Evolutionary conservation across 2,113 vertebrate species (phyloP).

Genomic region (Urocynchramus pylzowi): DNA sequence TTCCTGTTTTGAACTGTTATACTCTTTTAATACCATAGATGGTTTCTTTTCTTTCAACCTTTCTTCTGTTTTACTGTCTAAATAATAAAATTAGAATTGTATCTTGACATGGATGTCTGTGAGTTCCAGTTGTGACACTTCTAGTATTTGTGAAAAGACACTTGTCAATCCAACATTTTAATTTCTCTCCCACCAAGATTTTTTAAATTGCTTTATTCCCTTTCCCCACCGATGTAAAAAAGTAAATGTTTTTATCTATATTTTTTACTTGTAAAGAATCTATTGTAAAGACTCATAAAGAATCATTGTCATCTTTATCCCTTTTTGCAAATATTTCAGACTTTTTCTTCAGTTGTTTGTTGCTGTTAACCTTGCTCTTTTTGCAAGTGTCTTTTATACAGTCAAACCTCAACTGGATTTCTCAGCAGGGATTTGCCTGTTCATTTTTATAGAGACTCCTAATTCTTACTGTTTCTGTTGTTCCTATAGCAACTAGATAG

Average conservation of each 20-base stretch:
- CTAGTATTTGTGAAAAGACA: neutral
- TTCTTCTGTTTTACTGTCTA: neutral
- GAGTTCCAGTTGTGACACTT: neutral
- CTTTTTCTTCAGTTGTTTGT: neutral
- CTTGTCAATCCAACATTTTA: neutral
- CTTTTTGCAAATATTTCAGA: neutral
- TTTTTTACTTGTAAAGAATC: neutral
- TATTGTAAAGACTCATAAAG: neutral
- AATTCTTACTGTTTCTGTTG: conserved; percentile 57
- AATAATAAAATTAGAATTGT: neutral
- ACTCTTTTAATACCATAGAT: neutral
- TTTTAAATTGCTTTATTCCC: neutral
- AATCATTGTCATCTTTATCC: neutral
- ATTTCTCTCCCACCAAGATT: neutral
- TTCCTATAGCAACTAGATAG: conserved; percentile 74
- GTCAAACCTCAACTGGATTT: conserved; percentile 23
- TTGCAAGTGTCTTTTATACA: conserved; percentile 6
- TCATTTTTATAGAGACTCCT: conserved; percentile 59
- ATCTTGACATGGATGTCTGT: neutral
- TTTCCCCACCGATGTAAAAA: neutral
- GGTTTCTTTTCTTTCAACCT: conserved; percentile 14
- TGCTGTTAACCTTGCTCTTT: conserved; percentile 23
- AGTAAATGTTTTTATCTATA: neutral
- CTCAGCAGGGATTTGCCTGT: conserved; percentile 53
- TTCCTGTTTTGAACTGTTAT: conserved; percentile 16